Conservation (phyloP, 2,888 invertebrate species). For the Cartodere bifasciata region DNA sequence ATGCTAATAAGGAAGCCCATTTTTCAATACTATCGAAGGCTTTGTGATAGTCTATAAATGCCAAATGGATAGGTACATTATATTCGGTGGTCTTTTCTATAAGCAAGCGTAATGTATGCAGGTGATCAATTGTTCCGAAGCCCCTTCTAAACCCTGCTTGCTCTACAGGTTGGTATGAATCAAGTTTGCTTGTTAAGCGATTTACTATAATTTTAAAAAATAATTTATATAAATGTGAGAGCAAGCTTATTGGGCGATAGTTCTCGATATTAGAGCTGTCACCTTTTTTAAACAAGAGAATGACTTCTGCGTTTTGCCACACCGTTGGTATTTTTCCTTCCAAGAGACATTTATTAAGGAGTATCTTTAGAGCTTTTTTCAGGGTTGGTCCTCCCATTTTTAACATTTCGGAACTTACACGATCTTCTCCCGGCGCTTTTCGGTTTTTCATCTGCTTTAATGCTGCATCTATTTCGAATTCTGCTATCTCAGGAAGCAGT, state of each 20-base stretch:
- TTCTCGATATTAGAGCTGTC: conserved; percentile 13
- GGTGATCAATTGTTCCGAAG: conserved; percentile 7
- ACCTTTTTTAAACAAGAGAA: conserved; percentile 16
- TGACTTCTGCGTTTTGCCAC: conserved; percentile 14
- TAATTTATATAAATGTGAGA: conserved; percentile 7
- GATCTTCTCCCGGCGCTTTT: conserved; percentile 11
- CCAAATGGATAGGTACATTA: conserved; percentile 13
- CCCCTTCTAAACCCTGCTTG: conserved; percentile 4
- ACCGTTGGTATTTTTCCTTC: conserved; percentile 12
- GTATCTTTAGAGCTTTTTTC: conserved; percentile 6
- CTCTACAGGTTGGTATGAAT: conserved; percentile 2
- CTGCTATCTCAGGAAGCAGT: conserved; percentile 9
- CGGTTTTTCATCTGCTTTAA: conserved; percentile 11
- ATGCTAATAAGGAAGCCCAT: conserved; percentile 9
- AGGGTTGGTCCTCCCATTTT: conserved; percentile 8
- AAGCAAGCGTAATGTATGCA: conserved; percentile 3
- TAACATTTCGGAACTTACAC: conserved; percentile 11
- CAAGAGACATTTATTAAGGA: conserved; percentile 13
- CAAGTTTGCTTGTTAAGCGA: conserved; percentile 7
- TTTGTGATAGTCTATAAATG: conserved; percentile 14
- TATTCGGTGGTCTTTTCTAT: conserved; percentile 13
- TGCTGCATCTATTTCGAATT: conserved; percentile 7
- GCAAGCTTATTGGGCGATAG: conserved; percentile 15
- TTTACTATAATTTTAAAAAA: conserved; percentile 7
- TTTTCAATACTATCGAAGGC: conserved; percentile 15